Evolutionary conservation across 2,113 vertebrate genomes (phyloP), one percentile per base, ranked within the genome.

Genomic region (Neoarius graeffei): DNA sequence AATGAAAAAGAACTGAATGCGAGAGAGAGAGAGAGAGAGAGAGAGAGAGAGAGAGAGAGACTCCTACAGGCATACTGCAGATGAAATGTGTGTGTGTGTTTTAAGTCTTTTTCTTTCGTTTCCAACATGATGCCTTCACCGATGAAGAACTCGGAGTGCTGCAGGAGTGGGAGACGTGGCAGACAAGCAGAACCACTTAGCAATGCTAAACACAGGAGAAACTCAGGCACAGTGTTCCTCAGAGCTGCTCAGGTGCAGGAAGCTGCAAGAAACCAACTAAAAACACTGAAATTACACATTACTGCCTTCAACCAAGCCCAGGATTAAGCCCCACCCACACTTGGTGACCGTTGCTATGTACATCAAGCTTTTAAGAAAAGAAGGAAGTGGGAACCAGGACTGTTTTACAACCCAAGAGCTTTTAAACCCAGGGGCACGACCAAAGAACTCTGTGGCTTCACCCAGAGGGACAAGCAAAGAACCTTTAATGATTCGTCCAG

Each of bases 151-250:
- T 79, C 23, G 23, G 10, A 52, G 74, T 77, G 48, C 76, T 56
- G 76, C 50, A 79, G 76, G 76, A 54, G 76, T 79, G 76, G 76
- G 76, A 79, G 48, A 79, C 23, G 25, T 27, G 76, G 50, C 50
- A 79, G 76, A 79, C 25, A 54, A 10, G 1, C 76, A 54, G 76
- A 54, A 56, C 23, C 50, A 15, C 50, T 79, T 27, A 79, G 23
- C 76, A 54, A 79, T 2, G 13, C 76, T 54, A 7, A 79, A 50
- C 50, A 15, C 73, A 76, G 42, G 48, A 52, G 71, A 50, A 52
- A 77, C 74, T 52, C 48, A 77, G 20, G 23, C 74, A 52, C 1
- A 19, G 30, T 42, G 74, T 25, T 52, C 74, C 76, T 79, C 74
- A 14, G 48, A 52, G 48, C 48, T 52, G 9, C 42, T 76, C 10